Evolutionary conservation across 92 coral and sea anemone genomes (phyloP).

Genomic region (Diadumene lineata): DNA sequence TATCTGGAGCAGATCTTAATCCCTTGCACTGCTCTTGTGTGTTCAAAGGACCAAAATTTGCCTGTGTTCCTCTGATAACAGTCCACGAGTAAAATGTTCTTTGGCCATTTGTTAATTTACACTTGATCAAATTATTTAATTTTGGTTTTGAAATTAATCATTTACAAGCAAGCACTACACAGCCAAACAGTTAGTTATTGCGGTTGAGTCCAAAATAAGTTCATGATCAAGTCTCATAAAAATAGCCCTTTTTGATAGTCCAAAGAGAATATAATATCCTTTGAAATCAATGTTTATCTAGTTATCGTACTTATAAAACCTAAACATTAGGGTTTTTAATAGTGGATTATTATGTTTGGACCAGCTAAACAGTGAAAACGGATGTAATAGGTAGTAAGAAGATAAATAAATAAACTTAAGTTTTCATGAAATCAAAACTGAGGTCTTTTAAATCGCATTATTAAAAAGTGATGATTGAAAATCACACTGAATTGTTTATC

Average conservation of each 20-base stretch:
- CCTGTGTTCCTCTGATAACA: conserved; percentile 24
- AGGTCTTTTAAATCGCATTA: background rate
- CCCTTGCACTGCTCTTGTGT: conserved; percentile 8
- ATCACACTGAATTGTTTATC: background rate
- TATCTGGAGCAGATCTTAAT: conserved; percentile 17
- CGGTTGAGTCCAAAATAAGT: background rate
- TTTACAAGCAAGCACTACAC: conserved; percentile 10
- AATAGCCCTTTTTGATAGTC: background rate
- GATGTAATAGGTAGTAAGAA: background rate
- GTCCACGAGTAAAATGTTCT: conserved; percentile 13
- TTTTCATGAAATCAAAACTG: background rate
- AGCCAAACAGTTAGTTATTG: conserved; percentile 23
- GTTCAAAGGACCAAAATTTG: conserved; percentile 13
- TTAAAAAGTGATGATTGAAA: background rate
- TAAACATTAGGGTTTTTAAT: background rate
- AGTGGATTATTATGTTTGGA: background rate
- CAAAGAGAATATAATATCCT: background rate
- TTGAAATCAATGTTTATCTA: background rate
- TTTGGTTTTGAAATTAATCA: conserved; percentile 34
- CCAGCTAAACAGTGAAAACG: background rate
- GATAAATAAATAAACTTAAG: background rate
- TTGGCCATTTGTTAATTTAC: conserved; percentile 19
- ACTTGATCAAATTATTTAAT: conserved; percentile 40
- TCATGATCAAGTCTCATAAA: background rate
- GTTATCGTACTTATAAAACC: background rate